These are phyloP conservation scores for Acanthosepion pharaonis DNA, from an alignment of 2,888 invertebrate genomes.

Conservation along the genomic window DNA sequence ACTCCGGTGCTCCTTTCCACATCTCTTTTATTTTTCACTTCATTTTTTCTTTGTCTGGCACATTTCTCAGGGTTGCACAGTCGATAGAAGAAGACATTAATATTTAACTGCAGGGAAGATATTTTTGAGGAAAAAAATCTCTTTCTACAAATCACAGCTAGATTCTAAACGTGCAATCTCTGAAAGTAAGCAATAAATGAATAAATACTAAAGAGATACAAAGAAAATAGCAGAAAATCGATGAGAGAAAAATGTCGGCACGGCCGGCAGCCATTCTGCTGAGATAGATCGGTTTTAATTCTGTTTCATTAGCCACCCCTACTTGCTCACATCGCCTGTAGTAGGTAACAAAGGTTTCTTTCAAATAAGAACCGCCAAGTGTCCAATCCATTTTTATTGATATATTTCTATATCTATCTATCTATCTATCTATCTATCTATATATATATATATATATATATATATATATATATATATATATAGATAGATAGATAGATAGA, in stretches of 20 bases:
- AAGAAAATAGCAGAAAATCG: not conserved
- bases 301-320: not conserved
- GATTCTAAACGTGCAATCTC: not conserved
- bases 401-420: not conserved
- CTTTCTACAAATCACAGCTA: not conserved
- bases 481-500: too few relatives aligned
- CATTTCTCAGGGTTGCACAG: not conserved
- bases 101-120: not conserved
- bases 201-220: not conserved
- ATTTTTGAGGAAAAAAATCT: not conserved
- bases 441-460: not conserved
- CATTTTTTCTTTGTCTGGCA: not conserved
- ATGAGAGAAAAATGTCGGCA: not conserved
- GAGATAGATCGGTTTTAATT: not conserved
- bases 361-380: not conserved
- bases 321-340: not conserved
- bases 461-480: too few relatives aligned
- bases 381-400: slow-evolving; percentile 14
- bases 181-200: slow-evolving; percentile 11
- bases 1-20: not conserved
- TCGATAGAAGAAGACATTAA: slow-evolving; percentile 25
- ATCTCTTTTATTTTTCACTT: not conserved
- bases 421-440: not conserved
- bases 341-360: slow-evolving; percentile 22
- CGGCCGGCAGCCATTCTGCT: not conserved